Evolutionary conservation across 2,797 vertebrate genomes (phyloP).

Genomic region (Xerus rutilus): DNA sequence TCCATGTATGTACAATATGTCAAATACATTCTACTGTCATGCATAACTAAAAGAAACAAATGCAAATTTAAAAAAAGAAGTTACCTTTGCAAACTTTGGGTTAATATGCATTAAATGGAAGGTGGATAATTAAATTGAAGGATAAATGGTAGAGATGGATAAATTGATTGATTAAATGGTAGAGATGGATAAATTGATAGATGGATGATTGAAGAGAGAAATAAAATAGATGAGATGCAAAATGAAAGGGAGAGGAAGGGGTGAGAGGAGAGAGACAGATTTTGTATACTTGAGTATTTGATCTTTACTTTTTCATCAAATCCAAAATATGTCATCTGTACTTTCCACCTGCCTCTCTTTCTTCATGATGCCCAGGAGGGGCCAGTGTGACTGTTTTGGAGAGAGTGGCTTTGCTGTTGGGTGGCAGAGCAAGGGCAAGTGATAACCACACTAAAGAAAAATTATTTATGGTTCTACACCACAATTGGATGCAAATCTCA

Average conservation of each 20-base stretch:
- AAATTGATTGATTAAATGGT: background rate
- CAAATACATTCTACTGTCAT: no score
- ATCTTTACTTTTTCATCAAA: slow-evolving; percentile 18
- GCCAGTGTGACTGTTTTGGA: background rate
- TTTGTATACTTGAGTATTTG: background rate
- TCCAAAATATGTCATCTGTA: background rate
- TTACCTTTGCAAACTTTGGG: background rate
- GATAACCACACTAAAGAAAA: background rate
- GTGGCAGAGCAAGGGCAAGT: background rate
- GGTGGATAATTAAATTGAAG: background rate
- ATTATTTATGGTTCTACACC: background rate
- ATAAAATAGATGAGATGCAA: background rate
- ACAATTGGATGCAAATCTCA: background rate
- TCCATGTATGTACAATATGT: no score
- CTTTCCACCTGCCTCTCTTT: background rate
- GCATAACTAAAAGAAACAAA: no score
- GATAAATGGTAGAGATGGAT: no score
- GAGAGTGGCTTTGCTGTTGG: background rate
- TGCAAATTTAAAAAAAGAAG: background rate
- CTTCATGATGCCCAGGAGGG: background rate
- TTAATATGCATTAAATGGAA: background rate
- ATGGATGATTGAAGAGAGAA: no score
- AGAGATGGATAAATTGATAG: background rate
- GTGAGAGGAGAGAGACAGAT: background rate
- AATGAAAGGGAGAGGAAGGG: background rate